Evolutionary conservation across 2,113 vertebrate genomes (phyloP).

Genomic region (Salvator merianae): DNA sequence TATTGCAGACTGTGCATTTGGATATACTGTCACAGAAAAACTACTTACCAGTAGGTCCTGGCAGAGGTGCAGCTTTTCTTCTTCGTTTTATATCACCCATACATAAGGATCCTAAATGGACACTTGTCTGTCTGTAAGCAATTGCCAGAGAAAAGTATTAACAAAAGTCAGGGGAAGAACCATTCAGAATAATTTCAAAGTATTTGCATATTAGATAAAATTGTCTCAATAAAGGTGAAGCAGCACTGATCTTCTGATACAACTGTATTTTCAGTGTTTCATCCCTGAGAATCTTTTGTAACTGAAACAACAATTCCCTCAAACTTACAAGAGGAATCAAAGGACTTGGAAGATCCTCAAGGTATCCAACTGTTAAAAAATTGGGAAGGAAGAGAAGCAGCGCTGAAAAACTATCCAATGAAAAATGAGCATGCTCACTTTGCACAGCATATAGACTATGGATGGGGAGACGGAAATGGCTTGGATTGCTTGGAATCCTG

Average conservation of each 20-base stretch:
- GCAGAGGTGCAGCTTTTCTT: constrained; percentile 92
- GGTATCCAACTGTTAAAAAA: not conserved
- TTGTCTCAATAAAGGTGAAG: constrained; percentile 74
- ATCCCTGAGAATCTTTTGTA: not conserved
- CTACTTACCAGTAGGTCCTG: constrained; percentile 88
- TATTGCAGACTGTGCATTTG: constrained; percentile 51
- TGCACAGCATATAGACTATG: not conserved
- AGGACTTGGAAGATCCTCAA: not conserved
- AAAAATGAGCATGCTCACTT: not conserved
- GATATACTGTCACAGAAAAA: constrained; percentile 44
- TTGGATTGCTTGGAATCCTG: not conserved
- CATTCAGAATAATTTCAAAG: constrained; percentile 70
- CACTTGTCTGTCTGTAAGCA: constrained; percentile 93
- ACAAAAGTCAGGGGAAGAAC: constrained; percentile 66
- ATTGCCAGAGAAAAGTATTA: constrained; percentile 80
- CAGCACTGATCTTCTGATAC: constrained; percentile 88
- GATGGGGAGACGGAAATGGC: not conserved
- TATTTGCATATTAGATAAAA: constrained; percentile 76
- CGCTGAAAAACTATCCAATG: not conserved
- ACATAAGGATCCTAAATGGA: constrained; percentile 95
- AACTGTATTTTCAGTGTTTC: not conserved
- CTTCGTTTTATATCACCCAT: constrained; percentile 97
- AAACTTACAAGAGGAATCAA: not conserved
- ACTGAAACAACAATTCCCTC: not conserved
- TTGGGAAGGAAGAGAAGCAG: not conserved